phyloP scores from a whole-genome alignment of 2,888 invertebrate species.

The Drosophila pseudotalamancana region DNA sequence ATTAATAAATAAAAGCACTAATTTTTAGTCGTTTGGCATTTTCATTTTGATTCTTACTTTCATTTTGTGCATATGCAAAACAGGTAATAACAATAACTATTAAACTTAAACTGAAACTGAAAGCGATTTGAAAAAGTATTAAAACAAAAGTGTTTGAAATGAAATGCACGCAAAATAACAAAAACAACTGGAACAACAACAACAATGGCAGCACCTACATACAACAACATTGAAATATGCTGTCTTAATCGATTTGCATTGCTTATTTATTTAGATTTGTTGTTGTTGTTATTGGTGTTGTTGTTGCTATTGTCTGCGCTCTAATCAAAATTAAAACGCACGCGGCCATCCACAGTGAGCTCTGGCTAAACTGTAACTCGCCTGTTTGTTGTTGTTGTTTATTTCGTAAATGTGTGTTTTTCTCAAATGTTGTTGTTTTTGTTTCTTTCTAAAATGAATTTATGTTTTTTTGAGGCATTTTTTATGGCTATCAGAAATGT shows the following conservation, averaged over 20 bases:
- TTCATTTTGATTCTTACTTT: conserved; percentile 18
- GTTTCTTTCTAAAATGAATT: conserved; percentile 3
- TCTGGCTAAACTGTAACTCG: conserved; percentile 20
- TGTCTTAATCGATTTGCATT: conserved; percentile 62
- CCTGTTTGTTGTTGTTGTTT: conserved; percentile 16
- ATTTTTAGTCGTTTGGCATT: conserved; percentile 4
- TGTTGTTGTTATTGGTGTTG: conserved; percentile 17
- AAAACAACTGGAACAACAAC: conserved; percentile 30
- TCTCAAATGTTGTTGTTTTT: conserved; percentile 7
- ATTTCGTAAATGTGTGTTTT: conserved; percentile 32
- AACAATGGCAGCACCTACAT: conserved; percentile 28
- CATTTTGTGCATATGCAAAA: conserved; percentile 54
- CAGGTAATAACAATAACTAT: conserved; percentile 38
- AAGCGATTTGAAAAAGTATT: conserved; percentile 23
- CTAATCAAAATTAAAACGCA: conserved; percentile 58
- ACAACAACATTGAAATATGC: conserved; percentile 23
- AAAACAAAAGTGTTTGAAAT: conserved; percentile 41
- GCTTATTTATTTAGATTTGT: conserved; percentile 33
- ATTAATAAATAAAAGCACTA: too few species aligned
- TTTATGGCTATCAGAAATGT: conserved; percentile 23
- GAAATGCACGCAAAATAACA: conserved; percentile 35
- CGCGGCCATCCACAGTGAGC: conserved; percentile 22
- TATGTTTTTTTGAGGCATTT: conserved; percentile 1
- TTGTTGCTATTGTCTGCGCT: conserved; percentile 26
- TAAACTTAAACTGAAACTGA: conserved; percentile 29